Evolutionary conservation across 2,797 vertebrate species (phyloP).

Genomic region (Sebastes vulpes): DNA sequence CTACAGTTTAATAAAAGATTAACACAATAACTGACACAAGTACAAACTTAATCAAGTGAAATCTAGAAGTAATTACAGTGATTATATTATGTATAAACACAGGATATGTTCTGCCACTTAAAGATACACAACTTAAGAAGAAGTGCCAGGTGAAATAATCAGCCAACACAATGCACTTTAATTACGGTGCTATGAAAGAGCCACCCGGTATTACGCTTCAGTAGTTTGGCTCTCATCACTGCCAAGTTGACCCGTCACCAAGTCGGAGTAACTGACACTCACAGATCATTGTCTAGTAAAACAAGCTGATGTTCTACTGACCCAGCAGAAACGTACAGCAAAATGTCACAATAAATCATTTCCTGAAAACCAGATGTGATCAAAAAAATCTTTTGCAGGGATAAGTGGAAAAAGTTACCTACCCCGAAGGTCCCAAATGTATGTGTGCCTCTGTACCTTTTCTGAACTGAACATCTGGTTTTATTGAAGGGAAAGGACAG

Average conservation of each 20-base stretch:
- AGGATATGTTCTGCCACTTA: constrained; percentile 17
- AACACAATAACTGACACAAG: neutral
- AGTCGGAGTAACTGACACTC: constrained; percentile 53
- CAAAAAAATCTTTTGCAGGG: neutral
- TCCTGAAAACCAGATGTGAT: neutral
- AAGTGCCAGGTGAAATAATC: constrained; percentile 44
- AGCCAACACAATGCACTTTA: constrained; percentile 60
- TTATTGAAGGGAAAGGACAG: constrained; percentile 58
- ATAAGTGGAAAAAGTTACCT: constrained; percentile 38
- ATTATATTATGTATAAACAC: constrained; percentile 27
- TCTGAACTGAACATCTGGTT: constrained; percentile 64
- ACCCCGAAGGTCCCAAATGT: constrained; percentile 38
- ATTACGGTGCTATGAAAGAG: constrained; percentile 62
- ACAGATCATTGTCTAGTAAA: constrained; percentile 21
- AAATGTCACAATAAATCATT: neutral
- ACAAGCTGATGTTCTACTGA: constrained; percentile 23
- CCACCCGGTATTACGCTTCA: constrained; percentile 32
- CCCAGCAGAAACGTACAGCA: neutral
- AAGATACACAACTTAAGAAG: constrained; percentile 5
- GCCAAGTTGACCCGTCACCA: constrained; percentile 50
- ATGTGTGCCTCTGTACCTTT: constrained; percentile 8
- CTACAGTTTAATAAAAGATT: neutral
- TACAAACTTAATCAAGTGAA: neutral
- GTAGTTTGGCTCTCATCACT: constrained; percentile 50
- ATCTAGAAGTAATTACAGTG: neutral